These are phyloP conservation scores for Nyctereutes procyonoides DNA, from an alignment of 2,113 vertebrate species.

Conservation along the genomic window DNA sequence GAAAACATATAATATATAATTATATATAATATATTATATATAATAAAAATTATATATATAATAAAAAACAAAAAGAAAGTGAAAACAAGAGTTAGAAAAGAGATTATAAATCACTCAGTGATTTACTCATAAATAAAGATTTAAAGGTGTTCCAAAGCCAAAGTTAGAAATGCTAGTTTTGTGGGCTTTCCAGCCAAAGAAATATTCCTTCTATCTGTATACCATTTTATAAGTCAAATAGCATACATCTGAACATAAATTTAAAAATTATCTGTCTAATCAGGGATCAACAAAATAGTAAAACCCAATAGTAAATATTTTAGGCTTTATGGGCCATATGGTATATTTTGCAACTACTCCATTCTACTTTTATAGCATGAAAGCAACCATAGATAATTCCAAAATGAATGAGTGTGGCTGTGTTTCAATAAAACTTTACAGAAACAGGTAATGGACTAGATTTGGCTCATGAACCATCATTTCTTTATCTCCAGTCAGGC, in stretches of 20 bases:
- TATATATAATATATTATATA: too few relatives aligned
- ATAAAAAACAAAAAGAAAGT: neutral
- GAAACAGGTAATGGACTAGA: neutral
- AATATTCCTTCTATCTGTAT: neutral
- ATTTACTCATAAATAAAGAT: neutral
- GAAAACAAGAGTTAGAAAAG: neutral
- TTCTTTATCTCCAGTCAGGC: fast-evolving
- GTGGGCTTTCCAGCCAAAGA: neutral
- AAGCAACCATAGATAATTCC: neutral
- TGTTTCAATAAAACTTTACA: neutral
- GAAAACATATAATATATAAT: too few relatives aligned
- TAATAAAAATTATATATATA: too few relatives aligned
- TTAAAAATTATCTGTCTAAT: neutral
- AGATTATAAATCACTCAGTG: neutral
- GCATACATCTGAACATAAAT: neutral
- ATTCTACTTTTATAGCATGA: neutral
- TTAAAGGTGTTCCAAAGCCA: neutral
- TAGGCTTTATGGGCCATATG: fast-evolving
- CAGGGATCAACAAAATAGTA: neutral
- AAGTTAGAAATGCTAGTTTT: neutral
- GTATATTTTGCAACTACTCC: neutral
- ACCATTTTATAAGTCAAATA: neutral
- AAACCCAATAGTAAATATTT: neutral
- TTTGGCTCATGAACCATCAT: neutral
- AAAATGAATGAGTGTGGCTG: neutral